These are phyloP conservation scores for Carpatolechia fugitivella DNA, from an alignment of 2,888 invertebrate genomes.

Conservation along the genomic window DNA sequence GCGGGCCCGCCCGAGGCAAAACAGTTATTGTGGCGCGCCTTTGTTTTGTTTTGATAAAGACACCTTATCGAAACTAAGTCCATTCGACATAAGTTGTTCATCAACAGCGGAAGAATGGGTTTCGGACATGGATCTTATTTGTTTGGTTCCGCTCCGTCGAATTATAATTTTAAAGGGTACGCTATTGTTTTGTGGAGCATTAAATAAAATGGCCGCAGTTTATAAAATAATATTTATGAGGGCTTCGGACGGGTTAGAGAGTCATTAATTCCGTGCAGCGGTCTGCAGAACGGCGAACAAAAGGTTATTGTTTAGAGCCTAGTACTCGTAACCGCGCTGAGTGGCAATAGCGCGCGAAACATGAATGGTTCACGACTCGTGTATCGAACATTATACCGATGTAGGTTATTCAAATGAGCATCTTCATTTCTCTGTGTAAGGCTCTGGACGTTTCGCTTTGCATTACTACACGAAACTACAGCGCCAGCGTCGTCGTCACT, in stretches of 20 bases:
- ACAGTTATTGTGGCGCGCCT: slow-evolving; percentile 40
- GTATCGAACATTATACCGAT: slow-evolving; percentile 12
- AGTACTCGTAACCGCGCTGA: slow-evolving; percentile 22
- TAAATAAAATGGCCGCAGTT: slow-evolving; percentile 20
- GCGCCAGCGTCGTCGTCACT: no score
- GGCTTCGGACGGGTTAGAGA: slow-evolving; percentile 32
- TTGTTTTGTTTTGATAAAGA: slow-evolving; percentile 48
- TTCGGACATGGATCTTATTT: not conserved
- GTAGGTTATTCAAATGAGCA: slow-evolving; percentile 18
- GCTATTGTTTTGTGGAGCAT: slow-evolving; percentile 15
- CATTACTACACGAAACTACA: slow-evolving; percentile 1
- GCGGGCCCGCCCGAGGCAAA: slow-evolving; percentile 42
- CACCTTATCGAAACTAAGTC: slow-evolving; percentile 34
- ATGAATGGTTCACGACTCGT: slow-evolving; percentile 14
- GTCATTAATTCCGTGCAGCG: slow-evolving; percentile 40
- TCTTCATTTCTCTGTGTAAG: slow-evolving; percentile 11
- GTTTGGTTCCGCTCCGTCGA: slow-evolving; percentile 5
- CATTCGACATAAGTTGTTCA: slow-evolving; percentile 9
- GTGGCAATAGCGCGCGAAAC: slow-evolving; percentile 16
- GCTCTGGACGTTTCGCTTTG: slow-evolving; percentile 1
- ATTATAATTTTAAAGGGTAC: not conserved
- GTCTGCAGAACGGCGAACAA: slow-evolving; percentile 39
- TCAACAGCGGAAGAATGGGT: slow-evolving; percentile 2
- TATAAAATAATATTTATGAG: slow-evolving; percentile 38
- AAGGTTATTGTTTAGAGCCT: slow-evolving; percentile 44